Conservation (phyloP, 2,888 invertebrate species). For the Clostera curtula region DNA sequence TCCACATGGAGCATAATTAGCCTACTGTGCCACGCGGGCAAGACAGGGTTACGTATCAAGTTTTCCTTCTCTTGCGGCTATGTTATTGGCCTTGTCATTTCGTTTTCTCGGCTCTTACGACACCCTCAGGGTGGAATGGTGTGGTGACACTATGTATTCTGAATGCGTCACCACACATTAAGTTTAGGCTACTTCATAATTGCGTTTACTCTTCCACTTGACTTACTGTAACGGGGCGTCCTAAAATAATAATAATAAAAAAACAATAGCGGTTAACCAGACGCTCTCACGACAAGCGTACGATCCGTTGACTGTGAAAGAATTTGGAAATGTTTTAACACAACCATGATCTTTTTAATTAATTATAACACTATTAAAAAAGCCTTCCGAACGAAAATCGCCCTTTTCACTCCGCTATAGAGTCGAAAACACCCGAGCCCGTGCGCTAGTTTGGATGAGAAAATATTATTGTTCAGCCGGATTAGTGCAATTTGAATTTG, state of each 20-base stretch:
- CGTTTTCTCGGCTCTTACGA: too few species aligned
- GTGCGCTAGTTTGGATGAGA: conserved; percentile 46
- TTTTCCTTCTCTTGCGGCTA: too few species aligned
- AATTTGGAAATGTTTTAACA: conserved; percentile 63
- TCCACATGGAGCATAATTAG: too few species aligned
- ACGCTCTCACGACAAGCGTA: conserved; percentile 42
- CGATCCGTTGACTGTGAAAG: conserved; percentile 56
- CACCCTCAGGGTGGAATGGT: too few species aligned
- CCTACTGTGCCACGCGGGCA: too few species aligned
- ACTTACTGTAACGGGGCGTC: conserved; percentile 30
- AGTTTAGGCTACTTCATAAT: too few species aligned
- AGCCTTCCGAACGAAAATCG: conserved; percentile 21
- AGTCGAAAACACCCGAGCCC: conserved; percentile 21
- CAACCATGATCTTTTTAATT: conserved; percentile 60
- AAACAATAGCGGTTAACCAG: conserved; percentile 37
- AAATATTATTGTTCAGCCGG: conserved; percentile 61
- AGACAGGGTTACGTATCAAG: too few species aligned
- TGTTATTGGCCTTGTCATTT: too few species aligned
- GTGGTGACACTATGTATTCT: too few species aligned
- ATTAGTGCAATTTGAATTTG: conserved; percentile 66
- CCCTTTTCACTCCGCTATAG: conserved; percentile 22
- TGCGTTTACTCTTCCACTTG: too few species aligned
- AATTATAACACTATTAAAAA: conserved; percentile 57
- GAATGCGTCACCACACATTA: too few species aligned
- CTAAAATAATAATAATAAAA: conserved; percentile 32